phyloP scores from a whole-genome alignment of 2,888 invertebrate species.

The Eristalis tenax region DNA sequence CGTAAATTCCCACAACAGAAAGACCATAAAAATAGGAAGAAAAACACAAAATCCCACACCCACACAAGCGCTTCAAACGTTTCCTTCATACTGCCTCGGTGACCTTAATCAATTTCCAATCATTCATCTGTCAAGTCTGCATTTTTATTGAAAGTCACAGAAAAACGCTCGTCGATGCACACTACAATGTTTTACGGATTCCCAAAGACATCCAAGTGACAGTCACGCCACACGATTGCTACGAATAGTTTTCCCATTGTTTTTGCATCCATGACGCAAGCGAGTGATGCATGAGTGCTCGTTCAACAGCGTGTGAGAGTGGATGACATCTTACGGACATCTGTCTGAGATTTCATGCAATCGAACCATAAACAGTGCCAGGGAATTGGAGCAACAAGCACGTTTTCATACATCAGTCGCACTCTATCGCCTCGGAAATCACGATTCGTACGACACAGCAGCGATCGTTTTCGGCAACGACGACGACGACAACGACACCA shows the following conservation, averaged over 20 bases:
- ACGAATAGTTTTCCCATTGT: neutral
- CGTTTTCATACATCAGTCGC: constrained; percentile 2
- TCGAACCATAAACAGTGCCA: constrained; percentile 47
- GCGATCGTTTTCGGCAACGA: neutral
- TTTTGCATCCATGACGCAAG: neutral
- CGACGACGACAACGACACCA: neutral
- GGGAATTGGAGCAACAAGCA: constrained; percentile 56
- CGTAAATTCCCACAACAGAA: constrained; percentile 12
- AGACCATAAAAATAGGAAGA: neutral
- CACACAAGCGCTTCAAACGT: neutral
- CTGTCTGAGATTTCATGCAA: constrained; percentile 49
- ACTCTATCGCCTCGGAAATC: constrained; percentile 3
- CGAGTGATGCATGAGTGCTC: neutral
- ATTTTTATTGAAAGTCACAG: neutral
- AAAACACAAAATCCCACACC: neutral
- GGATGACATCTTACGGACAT: constrained; percentile 50
- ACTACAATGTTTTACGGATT: neutral
- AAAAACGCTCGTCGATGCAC: neutral
- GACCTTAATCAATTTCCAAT: neutral
- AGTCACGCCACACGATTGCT: neutral
- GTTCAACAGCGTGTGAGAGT: constrained; percentile 8
- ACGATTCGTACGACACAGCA: neutral
- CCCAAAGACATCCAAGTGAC: neutral
- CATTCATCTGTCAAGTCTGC: neutral
- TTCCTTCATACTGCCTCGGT: neutral